These are phyloP conservation scores for Dichetophora obliterata DNA, from an alignment of 2,888 invertebrate species.

Conservation along the genomic window DNA sequence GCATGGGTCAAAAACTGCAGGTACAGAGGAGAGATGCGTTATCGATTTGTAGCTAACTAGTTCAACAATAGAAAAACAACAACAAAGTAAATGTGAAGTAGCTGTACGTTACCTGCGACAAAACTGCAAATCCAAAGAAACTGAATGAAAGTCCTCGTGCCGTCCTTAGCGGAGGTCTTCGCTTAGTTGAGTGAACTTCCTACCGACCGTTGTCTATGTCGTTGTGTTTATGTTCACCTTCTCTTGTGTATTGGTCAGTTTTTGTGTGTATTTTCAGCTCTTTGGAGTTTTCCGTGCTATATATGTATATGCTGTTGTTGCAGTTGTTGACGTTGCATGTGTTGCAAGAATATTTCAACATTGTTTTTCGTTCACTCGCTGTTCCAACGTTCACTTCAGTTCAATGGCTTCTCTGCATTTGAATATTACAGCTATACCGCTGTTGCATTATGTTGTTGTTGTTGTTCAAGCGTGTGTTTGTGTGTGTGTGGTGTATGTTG, in stretches of 20 bases:
- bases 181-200: conserved; percentile 26
- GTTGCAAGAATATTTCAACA: not conserved
- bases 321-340: conserved; percentile 15
- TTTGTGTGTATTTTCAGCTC: conserved; percentile 17
- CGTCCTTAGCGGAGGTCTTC: conserved; percentile 5
- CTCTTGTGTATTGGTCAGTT: conserved; percentile 14
- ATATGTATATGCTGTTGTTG: not conserved
- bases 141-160: conserved; percentile 25
- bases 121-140: not conserved
- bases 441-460: conserved; percentile 11
- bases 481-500: not conserved
- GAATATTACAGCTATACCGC: conserved; percentile 11
- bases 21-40: not conserved
- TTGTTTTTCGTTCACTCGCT: conserved; percentile 7
- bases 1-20: not conserved
- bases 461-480: not conserved
- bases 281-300: not conserved
- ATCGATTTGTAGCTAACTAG: conserved; percentile 20
- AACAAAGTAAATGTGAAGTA: not conserved
- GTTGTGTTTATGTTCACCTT: not conserved
- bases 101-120: not conserved
- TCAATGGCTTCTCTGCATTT: conserved; percentile 50
- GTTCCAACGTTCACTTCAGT: conserved; percentile 43
- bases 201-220: not conserved
- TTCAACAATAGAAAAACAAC: not conserved